Percentiles rank a stretch among this genome's conserved stretches.
Conservation (phyloP, 1,140 invertebrate genomes). For the Apis cerana region DNA sequence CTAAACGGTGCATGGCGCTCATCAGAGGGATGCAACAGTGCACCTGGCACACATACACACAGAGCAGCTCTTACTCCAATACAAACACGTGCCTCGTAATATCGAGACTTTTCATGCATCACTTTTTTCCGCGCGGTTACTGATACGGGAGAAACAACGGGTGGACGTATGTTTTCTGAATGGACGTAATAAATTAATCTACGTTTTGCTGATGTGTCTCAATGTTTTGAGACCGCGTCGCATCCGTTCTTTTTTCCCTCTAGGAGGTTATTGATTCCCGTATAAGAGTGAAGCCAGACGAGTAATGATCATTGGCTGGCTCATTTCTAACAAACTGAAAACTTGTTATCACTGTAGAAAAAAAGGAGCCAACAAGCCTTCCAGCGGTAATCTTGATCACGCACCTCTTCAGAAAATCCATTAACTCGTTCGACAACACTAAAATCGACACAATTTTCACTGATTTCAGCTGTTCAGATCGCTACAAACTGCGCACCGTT, state of each 20-base stretch:
- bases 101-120: slow-evolving; percentile 63
- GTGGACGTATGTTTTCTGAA: slow-evolving; percentile 73
- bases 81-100: slow-evolving; percentile 58
- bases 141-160: slow-evolving; percentile 26
- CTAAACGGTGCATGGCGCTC: slow-evolving; percentile 53
- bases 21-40: slow-evolving; percentile 57
- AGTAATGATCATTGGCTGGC: slow-evolving; percentile 17
- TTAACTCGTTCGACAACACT: slow-evolving; percentile 36
- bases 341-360: slow-evolving; percentile 47
- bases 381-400: slow-evolving; percentile 49
- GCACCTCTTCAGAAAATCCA: slow-evolving; percentile 42
- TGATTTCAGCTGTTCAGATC: slow-evolving; percentile 7
- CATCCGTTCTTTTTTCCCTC: slow-evolving; percentile 23
- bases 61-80: slow-evolving; percentile 44
- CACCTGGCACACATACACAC: slow-evolving; percentile 52
- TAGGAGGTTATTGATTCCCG: slow-evolving; percentile 35
- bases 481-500: slow-evolving; percentile 39
- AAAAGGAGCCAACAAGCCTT: slow-evolving; percentile 44
- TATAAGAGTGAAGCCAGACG: background rate
- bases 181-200: slow-evolving; percentile 68
- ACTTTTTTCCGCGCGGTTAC: slow-evolving; percentile 57
- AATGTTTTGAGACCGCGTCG: slow-evolving; percentile 41
- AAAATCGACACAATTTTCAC: slow-evolving; percentile 31
- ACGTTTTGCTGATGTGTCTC: slow-evolving; percentile 66
- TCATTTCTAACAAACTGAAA: slow-evolving; percentile 42